Evolutionary conservation across 2,797 vertebrate genomes (phyloP), one percentile per base, ranked within the genome.

Genomic region (Clarias laeviceps): DNA sequence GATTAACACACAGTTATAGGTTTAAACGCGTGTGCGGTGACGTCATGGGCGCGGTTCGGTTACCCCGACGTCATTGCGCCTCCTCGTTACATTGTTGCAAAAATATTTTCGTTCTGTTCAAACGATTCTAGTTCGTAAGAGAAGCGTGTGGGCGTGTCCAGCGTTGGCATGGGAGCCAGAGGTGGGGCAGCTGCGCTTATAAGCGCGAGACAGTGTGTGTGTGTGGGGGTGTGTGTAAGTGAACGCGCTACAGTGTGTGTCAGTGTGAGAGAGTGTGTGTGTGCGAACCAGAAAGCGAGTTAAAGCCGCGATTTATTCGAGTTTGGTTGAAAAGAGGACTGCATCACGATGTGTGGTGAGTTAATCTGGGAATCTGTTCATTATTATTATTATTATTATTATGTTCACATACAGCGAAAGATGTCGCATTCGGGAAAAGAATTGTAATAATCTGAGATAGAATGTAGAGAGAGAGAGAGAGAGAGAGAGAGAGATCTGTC

Each of bases 291-390:
- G 56, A 80, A 68, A 50, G 68, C 15, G 54, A 32, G 37, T 64
- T n/a, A 22, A 61, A 70, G 14, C 56, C 74, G 62, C 68, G 59
- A n/a, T 50, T 57, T 82, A 5, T 2, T 22, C 6, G 15, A n/a
- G 18, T 68, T 84, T 12, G 40, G n/a, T 84, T 65, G 20, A 68
- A 37, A 45, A 86, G n/a, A 64, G 70, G 57, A 86, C 85, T 24
- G 40, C 70, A 77, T 77, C 93, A 90, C 87, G 86, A 96, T 96
- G 95, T 96, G 95, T 45, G 95, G 95, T 96, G 90, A 93, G 95
- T 76, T 24, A 29, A 45, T 45, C 37, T 37, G 7, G 17, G 9
- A 17, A 54, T 1, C 22, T 62, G 12, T 62, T 80, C 1, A 61
- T 37, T 50, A 50, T 14, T 50, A 14, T 14, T 2, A 50, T 50